Evolutionary conservation across 1,140 invertebrate species (phyloP).

Genomic region (Halyomorpha halys): DNA sequence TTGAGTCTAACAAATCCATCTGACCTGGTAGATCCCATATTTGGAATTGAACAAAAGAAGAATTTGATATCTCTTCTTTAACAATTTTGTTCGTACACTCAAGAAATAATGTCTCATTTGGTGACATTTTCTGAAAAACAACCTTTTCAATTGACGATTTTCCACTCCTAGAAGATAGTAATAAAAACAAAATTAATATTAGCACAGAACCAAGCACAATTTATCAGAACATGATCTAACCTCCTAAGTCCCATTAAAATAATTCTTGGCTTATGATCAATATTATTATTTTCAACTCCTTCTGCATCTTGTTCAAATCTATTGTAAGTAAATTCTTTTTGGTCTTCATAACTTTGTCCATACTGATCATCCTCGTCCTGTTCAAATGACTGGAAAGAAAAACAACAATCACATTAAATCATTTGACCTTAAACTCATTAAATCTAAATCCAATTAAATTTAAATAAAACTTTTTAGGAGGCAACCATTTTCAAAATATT

Average conservation of each 20-base stretch:
- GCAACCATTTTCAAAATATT: background rate
- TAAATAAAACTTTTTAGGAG: background rate
- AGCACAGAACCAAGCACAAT: too few species aligned
- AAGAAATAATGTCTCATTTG: slow-evolving; percentile 98
- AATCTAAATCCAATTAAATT: background rate
- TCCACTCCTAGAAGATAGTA: slow-evolving; percentile 67
- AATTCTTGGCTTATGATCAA: slow-evolving; percentile 81
- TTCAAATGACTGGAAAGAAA: slow-evolving; percentile 30
- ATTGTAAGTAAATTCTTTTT: slow-evolving; percentile 87
- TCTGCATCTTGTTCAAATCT: slow-evolving; percentile 68
- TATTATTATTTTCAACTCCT: slow-evolving; percentile 41
- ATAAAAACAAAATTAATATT: too few species aligned
- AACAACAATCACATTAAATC: background rate
- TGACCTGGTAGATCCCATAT: slow-evolving; percentile 99
- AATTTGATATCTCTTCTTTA: slow-evolving; percentile 93
- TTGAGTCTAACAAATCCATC: slow-evolving; percentile 93
- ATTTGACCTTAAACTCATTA: background rate
- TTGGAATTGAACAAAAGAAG: slow-evolving; percentile 98
- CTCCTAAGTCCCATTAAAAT: slow-evolving; percentile 89
- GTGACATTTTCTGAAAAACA: slow-evolving; percentile 99
- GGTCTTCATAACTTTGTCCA: slow-evolving; percentile 49
- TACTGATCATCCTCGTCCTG: slow-evolving; percentile 40
- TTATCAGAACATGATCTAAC: slow-evolving; percentile 38
- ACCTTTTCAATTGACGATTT: slow-evolving; percentile 99
- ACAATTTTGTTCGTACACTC: slow-evolving; percentile 98